These are phyloP conservation scores for Verasper variegatus DNA, from an alignment of 2,113 vertebrate genomes.

Conservation along the genomic window DNA sequence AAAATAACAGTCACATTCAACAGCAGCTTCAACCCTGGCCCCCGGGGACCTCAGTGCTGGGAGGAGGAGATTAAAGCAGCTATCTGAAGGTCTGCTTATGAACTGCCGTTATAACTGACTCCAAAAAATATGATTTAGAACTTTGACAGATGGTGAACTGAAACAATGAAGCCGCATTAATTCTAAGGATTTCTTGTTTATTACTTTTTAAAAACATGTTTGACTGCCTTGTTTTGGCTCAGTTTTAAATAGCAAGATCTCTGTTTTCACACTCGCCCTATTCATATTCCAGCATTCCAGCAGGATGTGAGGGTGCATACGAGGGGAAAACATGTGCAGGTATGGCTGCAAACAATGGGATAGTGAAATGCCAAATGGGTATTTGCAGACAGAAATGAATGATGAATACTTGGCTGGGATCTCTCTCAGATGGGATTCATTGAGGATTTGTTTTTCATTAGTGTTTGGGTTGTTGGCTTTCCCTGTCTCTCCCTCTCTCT, in stretches of 20 bases:
- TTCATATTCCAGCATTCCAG: constrained; percentile 22
- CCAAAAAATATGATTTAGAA: constrained; percentile 1
- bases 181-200: background rate
- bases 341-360: constrained; percentile 36
- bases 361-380: constrained; percentile 32
- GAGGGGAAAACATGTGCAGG: constrained; percentile 23
- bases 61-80: constrained; percentile 37
- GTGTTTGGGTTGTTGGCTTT: constrained; percentile 23
- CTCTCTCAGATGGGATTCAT: constrained; percentile 34
- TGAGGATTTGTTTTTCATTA: constrained; percentile 64
- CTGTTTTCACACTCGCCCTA: background rate
- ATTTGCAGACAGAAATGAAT: constrained; percentile 47
- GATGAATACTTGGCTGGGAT: constrained; percentile 27
- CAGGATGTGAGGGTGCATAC: constrained; percentile 14
- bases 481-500: constrained; percentile 1
- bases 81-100: constrained; percentile 23
- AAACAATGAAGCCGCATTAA: background rate
- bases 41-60: constrained; percentile 28
- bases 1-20: constrained; percentile 53
- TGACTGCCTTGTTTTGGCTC: background rate
- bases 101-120: background rate
- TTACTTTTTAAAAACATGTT: constrained; percentile 17
- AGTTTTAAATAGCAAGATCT: background rate
- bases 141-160: background rate
- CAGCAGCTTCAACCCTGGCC: constrained; percentile 26